Evolutionary conservation across 2,888 invertebrate genomes (phyloP), one percentile per base, ranked within the genome.

Genomic region (Matsumyia berberina): DNA sequence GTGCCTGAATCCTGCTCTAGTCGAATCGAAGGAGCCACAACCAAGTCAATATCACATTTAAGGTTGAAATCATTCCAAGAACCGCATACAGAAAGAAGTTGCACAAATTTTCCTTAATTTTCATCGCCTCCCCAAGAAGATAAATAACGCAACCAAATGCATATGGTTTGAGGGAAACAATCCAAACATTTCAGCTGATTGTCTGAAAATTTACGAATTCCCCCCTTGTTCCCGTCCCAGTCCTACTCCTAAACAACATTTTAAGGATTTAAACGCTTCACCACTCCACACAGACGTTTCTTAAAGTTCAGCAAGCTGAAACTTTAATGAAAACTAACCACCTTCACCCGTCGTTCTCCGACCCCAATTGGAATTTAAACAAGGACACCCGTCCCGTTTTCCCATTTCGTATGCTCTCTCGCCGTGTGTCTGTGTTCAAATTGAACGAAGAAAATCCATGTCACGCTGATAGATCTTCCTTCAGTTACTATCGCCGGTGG

Each of bases 151-250:
- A 3, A 5, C 12, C 42, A 42, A 1, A n/a, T 42, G 42, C 24
- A 24, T 1, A 24, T 24, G 1, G 24, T 24, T 24, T 24, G 24
- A 24, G 24, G 1, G 24, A 24, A 4, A 24, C 24, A 24, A 24
- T 24, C 55, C 31, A 62, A 70, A 57, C 70, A 72, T 46, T 70
- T 64, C 57, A 39, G 17, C 31, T 51, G n/a, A 62, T 73, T 76
- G 57, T 81, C 37, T n/a, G 29, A 69, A 76, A 81, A 76, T 76
- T 76, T 49, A 70, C 62, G 57, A 81, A 81, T 69, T 62, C 46
- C 76, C 64, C 69, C 24, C 24, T 24, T 24, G 24, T 24, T 24
- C 4, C 24, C 24, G 4, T 24, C 24, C 24, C 24, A 1, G 24
- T 3, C 24, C 17, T 35, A 12, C 4, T n/a, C n/a, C n/a, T n/a